Conservation (phyloP, 1,140 invertebrate species). For the Drosophila pachea region DNA sequence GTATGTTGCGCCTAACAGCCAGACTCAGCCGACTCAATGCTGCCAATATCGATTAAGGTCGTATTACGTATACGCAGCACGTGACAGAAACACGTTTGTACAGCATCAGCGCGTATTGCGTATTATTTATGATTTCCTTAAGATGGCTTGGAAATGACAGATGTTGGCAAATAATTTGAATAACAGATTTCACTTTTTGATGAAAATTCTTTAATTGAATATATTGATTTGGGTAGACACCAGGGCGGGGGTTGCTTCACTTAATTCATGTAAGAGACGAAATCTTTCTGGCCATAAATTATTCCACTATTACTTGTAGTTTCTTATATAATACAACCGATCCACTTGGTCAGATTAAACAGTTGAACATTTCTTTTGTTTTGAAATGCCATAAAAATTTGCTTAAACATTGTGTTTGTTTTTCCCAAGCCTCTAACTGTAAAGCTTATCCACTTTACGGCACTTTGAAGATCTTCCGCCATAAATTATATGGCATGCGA, state of each 20-base stretch:
- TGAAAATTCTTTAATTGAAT: no score
- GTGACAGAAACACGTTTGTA: constrained; percentile 24
- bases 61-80: constrained; percentile 41
- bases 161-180: not conserved
- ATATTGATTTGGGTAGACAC: no score
- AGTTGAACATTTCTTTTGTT: no score
- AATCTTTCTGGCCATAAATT: no score
- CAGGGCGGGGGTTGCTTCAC: no score
- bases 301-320: no score
- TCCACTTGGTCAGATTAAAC: no score
- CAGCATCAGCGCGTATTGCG: constrained; percentile 5
- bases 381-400: not conserved
- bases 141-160: not conserved
- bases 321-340: no score
- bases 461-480: constrained; percentile 1
- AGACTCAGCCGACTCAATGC: constrained; percentile 14
- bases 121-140: not conserved
- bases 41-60: constrained; percentile 65
- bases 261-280: no score
- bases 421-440: not conserved
- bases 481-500: constrained; percentile 5
- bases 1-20: constrained; percentile 36
- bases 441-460: not conserved
- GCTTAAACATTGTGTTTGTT: not conserved
- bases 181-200: constrained; percentile 2